A percentile compares a stretch with the other conserved stretches of the same genome.
phyloP scores from a whole-genome alignment of 1,140 invertebrate species.

The Nasonia giraulti region DNA sequence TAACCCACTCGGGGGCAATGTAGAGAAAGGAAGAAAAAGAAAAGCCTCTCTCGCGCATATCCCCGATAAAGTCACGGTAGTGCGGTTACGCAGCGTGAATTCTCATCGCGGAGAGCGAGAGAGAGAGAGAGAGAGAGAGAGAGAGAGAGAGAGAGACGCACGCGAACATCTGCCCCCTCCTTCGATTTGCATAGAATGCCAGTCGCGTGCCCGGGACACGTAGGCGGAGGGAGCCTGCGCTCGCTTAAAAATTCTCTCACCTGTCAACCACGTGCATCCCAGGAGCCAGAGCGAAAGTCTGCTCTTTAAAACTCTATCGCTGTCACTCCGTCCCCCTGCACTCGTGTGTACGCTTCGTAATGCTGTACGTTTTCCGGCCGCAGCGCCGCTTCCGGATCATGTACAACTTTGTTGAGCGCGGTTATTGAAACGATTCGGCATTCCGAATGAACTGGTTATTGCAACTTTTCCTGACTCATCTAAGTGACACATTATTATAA shows the following conservation, averaged over 20 bases:
- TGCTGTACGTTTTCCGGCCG: not conserved
- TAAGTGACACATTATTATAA: too few relatives aligned
- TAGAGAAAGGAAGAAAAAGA: not conserved
- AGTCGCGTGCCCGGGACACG: conserved; percentile 62
- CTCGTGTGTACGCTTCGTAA: not conserved
- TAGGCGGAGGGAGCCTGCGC: conserved; percentile 53
- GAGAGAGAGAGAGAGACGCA: not conserved
- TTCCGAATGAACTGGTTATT: too few relatives aligned
- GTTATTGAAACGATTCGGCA: too few relatives aligned
- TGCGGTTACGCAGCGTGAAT: not conserved
- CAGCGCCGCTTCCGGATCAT: too few relatives aligned
- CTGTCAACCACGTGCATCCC: conserved; percentile 63
- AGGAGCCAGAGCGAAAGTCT: not conserved
- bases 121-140: too few relatives aligned
- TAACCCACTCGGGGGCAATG: not conserved
- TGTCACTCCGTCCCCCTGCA: conserved; percentile 5
- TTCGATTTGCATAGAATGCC: conserved; percentile 68
- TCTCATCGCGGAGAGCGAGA: conserved; percentile 11
- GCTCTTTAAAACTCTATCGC: conserved; percentile 12
- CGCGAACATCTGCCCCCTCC: conserved; percentile 38
- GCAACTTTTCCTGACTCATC: too few relatives aligned
- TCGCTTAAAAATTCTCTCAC: conserved; percentile 67
- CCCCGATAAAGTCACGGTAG: conserved; percentile 3
- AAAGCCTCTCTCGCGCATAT: not conserved
- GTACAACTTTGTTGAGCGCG: too few relatives aligned